phyloP scores from a whole-genome alignment of 64 coral and sea anemone genomes.

The Cladopsammia gracilis region DNA sequence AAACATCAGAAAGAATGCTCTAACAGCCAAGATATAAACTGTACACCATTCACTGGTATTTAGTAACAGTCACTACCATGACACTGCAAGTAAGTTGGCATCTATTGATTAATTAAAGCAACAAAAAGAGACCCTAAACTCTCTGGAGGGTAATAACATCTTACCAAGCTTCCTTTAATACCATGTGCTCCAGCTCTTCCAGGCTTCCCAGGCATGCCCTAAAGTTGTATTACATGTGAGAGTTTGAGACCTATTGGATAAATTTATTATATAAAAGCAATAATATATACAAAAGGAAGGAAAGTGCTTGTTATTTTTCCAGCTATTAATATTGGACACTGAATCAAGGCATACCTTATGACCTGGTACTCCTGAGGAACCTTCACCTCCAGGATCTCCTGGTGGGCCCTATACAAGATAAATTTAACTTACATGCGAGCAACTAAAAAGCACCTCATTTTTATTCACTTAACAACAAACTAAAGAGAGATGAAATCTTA shows the following conservation, averaged over 20 bases:
- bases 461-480: background rate
- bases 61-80: too few relatives aligned
- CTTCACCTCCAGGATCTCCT: constrained; percentile 31
- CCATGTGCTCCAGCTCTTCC: constrained; percentile 27
- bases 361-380: constrained; percentile 10
- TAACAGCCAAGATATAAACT: too few relatives aligned
- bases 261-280: too few relatives aligned
- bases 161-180: constrained; percentile 24
- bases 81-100: background rate
- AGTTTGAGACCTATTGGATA: too few relatives aligned
- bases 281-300: too few relatives aligned
- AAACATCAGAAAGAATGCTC: too few relatives aligned
- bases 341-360: background rate
- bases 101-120: background rate
- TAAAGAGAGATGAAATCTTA: background rate
- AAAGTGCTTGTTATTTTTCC: too few relatives aligned
- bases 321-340: too few relatives aligned
- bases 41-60: too few relatives aligned
- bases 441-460: background rate
- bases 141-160: background rate
- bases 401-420: constrained; percentile 7
- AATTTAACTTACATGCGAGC: background rate
- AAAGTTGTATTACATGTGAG: background rate
- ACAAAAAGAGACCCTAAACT: background rate
- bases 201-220: constrained; percentile 43